These are phyloP conservation scores for Daphoenositta chrysoptera DNA, from an alignment of 2,113 vertebrate genomes.

Conservation along the genomic window DNA sequence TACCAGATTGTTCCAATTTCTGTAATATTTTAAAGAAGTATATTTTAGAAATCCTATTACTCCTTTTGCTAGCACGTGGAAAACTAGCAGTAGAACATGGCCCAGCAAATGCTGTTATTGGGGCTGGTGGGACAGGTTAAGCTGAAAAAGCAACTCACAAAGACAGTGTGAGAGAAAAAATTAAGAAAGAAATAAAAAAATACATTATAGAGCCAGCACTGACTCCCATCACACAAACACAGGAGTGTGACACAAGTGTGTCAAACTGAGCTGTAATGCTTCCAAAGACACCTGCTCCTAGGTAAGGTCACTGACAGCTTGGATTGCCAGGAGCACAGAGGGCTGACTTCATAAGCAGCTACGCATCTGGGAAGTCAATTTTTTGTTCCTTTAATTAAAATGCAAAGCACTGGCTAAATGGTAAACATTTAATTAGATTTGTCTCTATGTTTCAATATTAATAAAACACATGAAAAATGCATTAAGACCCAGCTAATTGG, in stretches of 20 bases:
- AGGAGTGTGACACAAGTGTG: neutral
- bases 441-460: constrained; percentile 41
- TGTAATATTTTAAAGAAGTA: neutral
- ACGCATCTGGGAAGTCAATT: neutral
- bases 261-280: neutral
- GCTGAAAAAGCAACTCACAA: neutral
- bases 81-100: neutral
- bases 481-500: constrained; percentile 3
- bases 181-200: neutral
- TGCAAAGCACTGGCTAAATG: neutral
- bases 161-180: neutral
- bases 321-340: neutral
- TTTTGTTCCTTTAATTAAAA: constrained; percentile 3
- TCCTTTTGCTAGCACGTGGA: neutral
- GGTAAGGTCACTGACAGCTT: neutral
- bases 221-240: neutral
- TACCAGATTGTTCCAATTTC: neutral
- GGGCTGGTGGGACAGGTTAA: neutral
- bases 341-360: neutral
- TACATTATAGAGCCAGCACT: neutral
- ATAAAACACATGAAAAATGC: constrained; percentile 22
- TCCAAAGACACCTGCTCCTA: neutral
- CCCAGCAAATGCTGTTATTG: neutral
- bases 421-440: constrained; percentile 51
- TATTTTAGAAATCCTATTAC: neutral